Percentiles rank a stretch among this genome's conserved stretches.
Conservation (phyloP, 2,113 vertebrate genomes). For the Megaleporinus macrocephalus region DNA sequence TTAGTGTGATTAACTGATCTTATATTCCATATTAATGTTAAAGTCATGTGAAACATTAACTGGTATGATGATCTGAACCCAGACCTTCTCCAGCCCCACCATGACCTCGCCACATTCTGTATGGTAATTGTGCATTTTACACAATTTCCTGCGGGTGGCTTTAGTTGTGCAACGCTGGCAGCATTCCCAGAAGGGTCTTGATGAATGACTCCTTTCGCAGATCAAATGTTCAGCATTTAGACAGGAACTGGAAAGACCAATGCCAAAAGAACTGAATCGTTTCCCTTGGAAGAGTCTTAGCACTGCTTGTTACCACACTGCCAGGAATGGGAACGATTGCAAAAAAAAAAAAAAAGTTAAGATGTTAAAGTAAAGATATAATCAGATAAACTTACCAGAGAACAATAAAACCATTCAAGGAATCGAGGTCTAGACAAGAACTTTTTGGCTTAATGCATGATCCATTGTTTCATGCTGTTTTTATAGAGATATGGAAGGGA, state of each 20-base stretch:
- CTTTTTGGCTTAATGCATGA: too few species aligned
- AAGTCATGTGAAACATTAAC: neutral
- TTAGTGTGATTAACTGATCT: too few species aligned
- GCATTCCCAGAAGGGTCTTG: neutral
- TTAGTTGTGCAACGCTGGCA: neutral
- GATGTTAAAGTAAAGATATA: neutral
- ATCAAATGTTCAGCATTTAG: neutral
- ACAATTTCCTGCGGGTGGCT: neutral
- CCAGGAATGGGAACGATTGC: neutral
- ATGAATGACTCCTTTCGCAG: neutral
- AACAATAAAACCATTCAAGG: too few species aligned
- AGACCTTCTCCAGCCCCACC: neutral
- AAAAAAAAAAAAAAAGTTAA: neutral
- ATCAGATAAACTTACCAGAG: neutral
- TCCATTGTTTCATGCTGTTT: too few species aligned
- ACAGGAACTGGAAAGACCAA: neutral
- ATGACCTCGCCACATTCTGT: neutral
- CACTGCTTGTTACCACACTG: too few species aligned
- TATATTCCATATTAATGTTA: too few species aligned
- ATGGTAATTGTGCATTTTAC: neutral
- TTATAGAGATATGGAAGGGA: too few species aligned
- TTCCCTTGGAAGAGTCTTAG: too few species aligned
- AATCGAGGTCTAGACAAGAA: too few species aligned
- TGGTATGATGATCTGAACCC: too few species aligned
- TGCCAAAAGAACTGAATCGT: neutral